phyloP scores from a whole-genome alignment of 2,888 invertebrate genomes.

The Vandiemenella viatica region DNA sequence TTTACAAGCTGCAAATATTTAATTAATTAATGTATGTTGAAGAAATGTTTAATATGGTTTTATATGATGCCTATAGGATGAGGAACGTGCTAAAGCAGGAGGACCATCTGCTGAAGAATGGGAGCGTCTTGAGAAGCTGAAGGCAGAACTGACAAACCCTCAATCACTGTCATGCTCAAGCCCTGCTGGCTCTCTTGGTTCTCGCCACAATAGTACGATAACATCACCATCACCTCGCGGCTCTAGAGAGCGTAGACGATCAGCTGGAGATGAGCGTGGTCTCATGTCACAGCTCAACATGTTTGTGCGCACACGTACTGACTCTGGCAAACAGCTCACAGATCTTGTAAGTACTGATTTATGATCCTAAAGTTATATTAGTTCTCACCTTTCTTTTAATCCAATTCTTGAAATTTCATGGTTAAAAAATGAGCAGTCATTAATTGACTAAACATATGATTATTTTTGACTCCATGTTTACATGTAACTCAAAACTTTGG shows the following conservation, averaged over 20 bases:
- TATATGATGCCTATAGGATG: constrained; percentile 52
- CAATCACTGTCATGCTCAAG: constrained; percentile 26
- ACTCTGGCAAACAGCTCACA: constrained; percentile 71
- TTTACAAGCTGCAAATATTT: too few relatives aligned
- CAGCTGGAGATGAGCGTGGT: constrained; percentile 67
- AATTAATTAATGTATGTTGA: too few relatives aligned
- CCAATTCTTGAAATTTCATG: too few relatives aligned
- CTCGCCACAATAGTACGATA: constrained; percentile 27
- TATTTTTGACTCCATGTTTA: too few relatives aligned
- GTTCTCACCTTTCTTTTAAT: neutral
- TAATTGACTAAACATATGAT: too few relatives aligned
- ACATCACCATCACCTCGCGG: constrained; percentile 24
- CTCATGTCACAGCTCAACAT: constrained; percentile 44
- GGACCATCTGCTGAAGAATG: constrained; percentile 42
- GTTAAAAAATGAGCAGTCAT: too few relatives aligned
- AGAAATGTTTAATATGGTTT: too few relatives aligned
- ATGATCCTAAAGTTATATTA: neutral
- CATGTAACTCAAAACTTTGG: too few relatives aligned
- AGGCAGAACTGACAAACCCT: constrained; percentile 26
- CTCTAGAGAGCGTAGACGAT: constrained; percentile 52
- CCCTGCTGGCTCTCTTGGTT: constrained; percentile 24
- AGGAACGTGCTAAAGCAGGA: constrained; percentile 48
- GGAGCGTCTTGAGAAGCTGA: constrained; percentile 41
- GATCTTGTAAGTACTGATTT: constrained; percentile 43
- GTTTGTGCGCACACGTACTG: constrained; percentile 65